Evolutionary conservation across 1,140 invertebrate genomes (phyloP), one percentile per base, ranked within the genome.

Genomic region (Scaptomyza pallida): DNA sequence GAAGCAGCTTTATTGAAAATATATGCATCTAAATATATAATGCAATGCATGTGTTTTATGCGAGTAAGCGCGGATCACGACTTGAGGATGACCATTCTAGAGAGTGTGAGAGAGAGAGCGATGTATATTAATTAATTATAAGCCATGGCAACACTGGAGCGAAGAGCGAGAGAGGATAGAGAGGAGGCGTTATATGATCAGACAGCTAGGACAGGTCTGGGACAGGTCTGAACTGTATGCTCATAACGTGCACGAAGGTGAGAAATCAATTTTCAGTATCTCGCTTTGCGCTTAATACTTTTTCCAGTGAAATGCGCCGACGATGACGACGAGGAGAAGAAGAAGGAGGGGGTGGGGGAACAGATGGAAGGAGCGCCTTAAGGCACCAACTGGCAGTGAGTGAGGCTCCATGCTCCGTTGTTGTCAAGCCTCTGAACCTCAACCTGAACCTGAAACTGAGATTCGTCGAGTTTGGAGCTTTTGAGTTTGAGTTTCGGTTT

Each of bases 181-280:
- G 16, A 30, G 35, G 47, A 6, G 1, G n/a, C 35, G 33, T 5
- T 19, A 19, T 12, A 35, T 8, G 10, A 12, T 44, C 70, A 65
- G 59, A 62, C 37, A 57, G 23, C 23, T 37, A 30, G 33, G 45
- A 70, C 51, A 50, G 37, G 26, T 37, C 26, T 30, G 19, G 26
- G 9, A 2, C 26, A 9, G 26, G 9, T 9, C 23, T 26, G 23
- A 26, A 26, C 23, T 19, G 67, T 8, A 19, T 23, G 50, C 50
- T 48, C 64, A 78, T 86, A 89, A 89, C 82, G 82, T 88, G 82
- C 82, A 88, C 82, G 75, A 88, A 88, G 82, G 82, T 88, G 82
- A 88, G 82, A 88, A 88, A 88, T 88, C 82, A 88, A 88, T 88
- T 88, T 88, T 88, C 82, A 88, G 82, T 88, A 88, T 89, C 82